Evolutionary conservation across 37 sponge, comb jelly and placozoan species (phyloP).

Genomic region (Theonella swinhoei): DNA sequence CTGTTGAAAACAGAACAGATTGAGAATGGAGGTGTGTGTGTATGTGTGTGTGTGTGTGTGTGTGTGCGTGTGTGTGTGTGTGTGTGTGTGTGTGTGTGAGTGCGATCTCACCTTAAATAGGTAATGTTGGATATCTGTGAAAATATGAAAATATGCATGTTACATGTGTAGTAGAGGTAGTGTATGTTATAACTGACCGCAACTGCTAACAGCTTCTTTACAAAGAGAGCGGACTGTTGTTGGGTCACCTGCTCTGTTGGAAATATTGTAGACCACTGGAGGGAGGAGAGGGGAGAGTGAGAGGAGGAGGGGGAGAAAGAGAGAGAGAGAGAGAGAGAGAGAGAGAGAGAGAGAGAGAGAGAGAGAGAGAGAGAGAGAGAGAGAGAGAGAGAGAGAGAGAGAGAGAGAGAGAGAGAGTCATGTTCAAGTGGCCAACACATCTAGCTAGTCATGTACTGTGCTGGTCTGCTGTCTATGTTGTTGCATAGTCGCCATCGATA

Average conservation of each 20-base stretch:
- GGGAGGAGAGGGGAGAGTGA: too few relatives aligned
- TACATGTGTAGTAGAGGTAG: background rate
- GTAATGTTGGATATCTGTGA: slow-evolving; percentile 83
- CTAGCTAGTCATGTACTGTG: slow-evolving; percentile 8
- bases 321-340: slow-evolving; percentile 57
- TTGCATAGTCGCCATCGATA: background rate
- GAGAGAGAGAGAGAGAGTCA: slow-evolving; percentile 31
- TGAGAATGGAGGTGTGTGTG: too few relatives aligned
- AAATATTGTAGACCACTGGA: slow-evolving; percentile 90
- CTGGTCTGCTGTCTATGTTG: slow-evolving; percentile 43
- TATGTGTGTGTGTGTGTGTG: too few relatives aligned
- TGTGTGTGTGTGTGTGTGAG: too few relatives aligned
- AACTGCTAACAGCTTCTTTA: slow-evolving; percentile 94
- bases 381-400: slow-evolving; percentile 52
- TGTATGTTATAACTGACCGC: slow-evolving; percentile 53
- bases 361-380: slow-evolving; percentile 55
- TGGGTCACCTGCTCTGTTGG: slow-evolving; percentile 85
- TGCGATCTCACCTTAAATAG: slow-evolving; percentile 58
- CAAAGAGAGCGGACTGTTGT: slow-evolving; percentile 95
- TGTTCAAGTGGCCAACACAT: too few relatives aligned
- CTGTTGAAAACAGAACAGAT: slow-evolving; percentile 25
- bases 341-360: slow-evolving; percentile 61
- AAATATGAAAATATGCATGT: background rate
- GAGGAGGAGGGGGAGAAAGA: slow-evolving; percentile 28
- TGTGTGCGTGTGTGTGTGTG: too few relatives aligned